Evolutionary conservation across 2,797 vertebrate genomes (phyloP).

Genomic region (Tokudaia tokunoshimensis): DNA sequence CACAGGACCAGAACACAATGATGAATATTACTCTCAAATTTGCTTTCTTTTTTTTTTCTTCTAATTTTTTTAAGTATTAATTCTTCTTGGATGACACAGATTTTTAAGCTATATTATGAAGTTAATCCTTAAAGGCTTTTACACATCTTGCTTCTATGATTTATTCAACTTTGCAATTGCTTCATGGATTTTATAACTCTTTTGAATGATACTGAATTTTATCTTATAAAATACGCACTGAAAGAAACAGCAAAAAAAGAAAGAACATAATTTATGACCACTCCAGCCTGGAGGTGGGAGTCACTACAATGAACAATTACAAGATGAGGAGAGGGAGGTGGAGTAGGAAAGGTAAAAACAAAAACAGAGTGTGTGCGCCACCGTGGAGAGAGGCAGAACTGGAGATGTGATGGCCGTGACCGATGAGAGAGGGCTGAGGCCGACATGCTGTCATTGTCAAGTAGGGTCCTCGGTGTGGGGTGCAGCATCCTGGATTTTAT

Average conservation of each 20-base stretch:
- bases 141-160: background rate
- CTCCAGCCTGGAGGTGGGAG: background rate
- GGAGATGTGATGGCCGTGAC: background rate
- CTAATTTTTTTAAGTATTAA: constrained; percentile 14
- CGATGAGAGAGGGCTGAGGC: background rate
- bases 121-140: background rate
- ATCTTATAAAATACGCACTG: background rate
- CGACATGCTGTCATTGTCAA: background rate
- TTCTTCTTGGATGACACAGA: background rate
- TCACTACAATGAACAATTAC: background rate
- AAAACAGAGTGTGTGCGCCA: background rate
- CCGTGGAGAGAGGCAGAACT: background rate
- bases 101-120: background rate
- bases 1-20: background rate
- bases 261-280: background rate
- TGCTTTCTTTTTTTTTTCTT: background rate
- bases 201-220: constrained; percentile 31
- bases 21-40: background rate
- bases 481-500: background rate
- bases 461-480: background rate
- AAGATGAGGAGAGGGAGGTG: background rate
- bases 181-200: background rate
- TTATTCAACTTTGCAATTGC: background rate
- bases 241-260: background rate
- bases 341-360: background rate